Evolutionary conservation across 2,113 vertebrate species (phyloP).

Genomic region (Chloebia gouldiae): DNA sequence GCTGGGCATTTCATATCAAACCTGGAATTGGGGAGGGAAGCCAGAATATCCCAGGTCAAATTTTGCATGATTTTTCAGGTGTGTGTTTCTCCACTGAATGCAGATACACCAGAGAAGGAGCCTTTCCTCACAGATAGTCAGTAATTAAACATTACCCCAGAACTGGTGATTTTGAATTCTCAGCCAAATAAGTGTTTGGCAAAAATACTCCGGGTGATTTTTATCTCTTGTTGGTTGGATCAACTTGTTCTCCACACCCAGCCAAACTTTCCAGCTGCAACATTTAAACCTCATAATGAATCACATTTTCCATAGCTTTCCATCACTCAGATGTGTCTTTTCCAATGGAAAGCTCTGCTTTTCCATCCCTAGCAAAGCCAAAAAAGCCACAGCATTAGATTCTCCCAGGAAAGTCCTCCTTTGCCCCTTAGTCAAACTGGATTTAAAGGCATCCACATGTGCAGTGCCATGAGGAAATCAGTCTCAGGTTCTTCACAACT

Average conservation of each 20-base stretch:
- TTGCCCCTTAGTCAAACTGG: not conserved
- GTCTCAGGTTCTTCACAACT: not conserved
- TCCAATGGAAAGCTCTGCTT: not conserved
- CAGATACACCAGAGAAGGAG: not conserved
- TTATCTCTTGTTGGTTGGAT: not conserved
- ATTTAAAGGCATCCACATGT: not conserved
- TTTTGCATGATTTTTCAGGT: not conserved
- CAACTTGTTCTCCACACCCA: not conserved
- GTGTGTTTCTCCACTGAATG: not conserved
- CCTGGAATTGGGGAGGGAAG: not conserved
- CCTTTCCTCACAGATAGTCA: not conserved
- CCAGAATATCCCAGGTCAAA: not conserved
- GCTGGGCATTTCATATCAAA: not conserved
- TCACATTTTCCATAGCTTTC: not conserved
- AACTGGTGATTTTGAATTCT: not conserved
- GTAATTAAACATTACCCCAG: not conserved
- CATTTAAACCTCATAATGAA: not conserved
- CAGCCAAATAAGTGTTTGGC: not conserved
- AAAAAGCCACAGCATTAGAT: not conserved
- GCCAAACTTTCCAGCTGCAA: not conserved
- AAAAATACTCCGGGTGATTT: not conserved
- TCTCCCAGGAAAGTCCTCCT: not conserved
- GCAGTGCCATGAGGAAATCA: not conserved
- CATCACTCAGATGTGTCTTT: not conserved
- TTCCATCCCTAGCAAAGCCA: not conserved